Evolutionary conservation across 2,797 vertebrate species (phyloP), one percentile per base, ranked within the genome.

Genomic region (Eleutherodactylus coqui): DNA sequence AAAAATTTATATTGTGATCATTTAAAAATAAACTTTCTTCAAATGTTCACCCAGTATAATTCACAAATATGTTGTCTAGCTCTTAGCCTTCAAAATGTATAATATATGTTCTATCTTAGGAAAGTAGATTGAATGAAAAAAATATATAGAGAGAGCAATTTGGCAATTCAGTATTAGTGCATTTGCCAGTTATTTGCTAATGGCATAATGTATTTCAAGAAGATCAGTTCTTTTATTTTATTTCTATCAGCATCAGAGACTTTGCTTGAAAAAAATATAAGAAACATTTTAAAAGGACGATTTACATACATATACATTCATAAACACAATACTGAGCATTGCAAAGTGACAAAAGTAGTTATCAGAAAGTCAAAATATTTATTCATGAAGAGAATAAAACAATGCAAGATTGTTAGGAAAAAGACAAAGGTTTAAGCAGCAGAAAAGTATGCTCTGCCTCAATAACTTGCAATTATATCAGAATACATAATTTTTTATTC

Each of bases 381-480:
- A 76, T 77, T 84, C 73, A 76, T 85, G 36, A n/a, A 55, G 62
- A n/a, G 34, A 79, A 79, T 60, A 85, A 79, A 58, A 79, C 41
- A 32, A 73, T 72, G 51, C 24, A 41, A 79, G 78, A 55, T 70
- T 78, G 72, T 70, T 69, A 70, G 32, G 5, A 47, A 77, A 80
- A 58, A 83, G 2, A 73, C 49, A 62, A 62, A 47, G 36, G 76
- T 60, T 47, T 85, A 80, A 80, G 53, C 43, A 64, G 51, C 69
- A 75, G 69, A 45, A 73, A 81, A 86, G 67, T 81, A 86, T 49
- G 32, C 43, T 81, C 24, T 86, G 84, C 84, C 70, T 80, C 64
- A 73, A 49, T 80, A 86, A 62, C 58, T 86, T 80, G 77, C 69
- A 86, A 86, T 86, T 86, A 86, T 75, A 81, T 81, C 53, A 75